A percentile compares a stretch with the other conserved stretches of the same genome.
Conservation (phyloP, 1,140 invertebrate genomes). For the Caenorhabditis latens region DNA sequence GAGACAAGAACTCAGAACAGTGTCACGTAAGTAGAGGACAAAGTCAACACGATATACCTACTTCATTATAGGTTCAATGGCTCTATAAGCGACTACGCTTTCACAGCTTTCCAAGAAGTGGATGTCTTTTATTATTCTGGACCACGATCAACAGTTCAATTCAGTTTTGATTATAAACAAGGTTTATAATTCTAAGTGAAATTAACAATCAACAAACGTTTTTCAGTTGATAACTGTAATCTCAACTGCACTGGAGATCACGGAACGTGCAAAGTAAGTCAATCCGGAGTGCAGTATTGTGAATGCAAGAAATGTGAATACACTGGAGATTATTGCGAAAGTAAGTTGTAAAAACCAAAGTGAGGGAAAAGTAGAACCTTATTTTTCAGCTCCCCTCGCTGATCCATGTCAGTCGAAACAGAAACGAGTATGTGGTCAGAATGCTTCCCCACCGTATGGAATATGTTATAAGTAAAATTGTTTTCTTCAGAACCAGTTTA, state of each 20-base stretch:
- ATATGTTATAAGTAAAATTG: background rate
- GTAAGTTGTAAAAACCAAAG: background rate
- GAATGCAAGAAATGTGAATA: conserved; percentile 2
- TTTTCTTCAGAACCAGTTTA: background rate
- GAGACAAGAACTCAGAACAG: conserved; percentile 14
- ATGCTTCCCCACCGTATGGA: background rate
- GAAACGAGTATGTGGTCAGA: background rate
- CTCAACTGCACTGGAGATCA: background rate
- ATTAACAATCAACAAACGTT: background rate
- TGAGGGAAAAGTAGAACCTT: background rate
- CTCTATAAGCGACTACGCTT: background rate
- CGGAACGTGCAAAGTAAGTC: background rate
- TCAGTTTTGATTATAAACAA: background rate
- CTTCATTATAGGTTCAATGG: background rate
- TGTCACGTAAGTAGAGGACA: background rate
- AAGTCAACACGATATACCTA: background rate
- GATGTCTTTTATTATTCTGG: conserved; percentile 26
- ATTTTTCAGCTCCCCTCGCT: background rate
- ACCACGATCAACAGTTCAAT: conserved; percentile 6
- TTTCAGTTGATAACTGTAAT: conserved; percentile 7
- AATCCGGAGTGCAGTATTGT: conserved; percentile 8
- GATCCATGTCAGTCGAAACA: background rate
- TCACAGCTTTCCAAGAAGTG: conserved; percentile 1
- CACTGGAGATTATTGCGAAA: background rate
- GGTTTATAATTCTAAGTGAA: background rate